These are phyloP conservation scores for Lepeophtheirus salmonis DNA, from an alignment of 1,140 invertebrate genomes.

Conservation along the genomic window DNA sequence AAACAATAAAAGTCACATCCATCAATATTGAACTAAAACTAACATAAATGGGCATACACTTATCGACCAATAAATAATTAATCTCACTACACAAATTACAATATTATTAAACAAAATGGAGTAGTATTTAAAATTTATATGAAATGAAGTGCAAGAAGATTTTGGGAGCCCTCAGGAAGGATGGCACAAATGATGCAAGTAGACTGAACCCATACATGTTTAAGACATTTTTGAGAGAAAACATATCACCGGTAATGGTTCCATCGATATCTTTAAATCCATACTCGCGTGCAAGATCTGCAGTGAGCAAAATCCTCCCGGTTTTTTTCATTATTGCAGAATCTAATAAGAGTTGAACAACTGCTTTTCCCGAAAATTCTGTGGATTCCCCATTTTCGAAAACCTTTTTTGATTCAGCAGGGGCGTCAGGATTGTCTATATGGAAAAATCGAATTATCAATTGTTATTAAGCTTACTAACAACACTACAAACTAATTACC, in stretches of 20 bases:
- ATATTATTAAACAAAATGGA: too few species aligned
- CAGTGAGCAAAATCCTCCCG: neutral
- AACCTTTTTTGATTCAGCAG: neutral
- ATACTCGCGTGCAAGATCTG: constrained; percentile 13
- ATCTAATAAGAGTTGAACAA: constrained; percentile 4
- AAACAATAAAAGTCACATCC: too few species aligned
- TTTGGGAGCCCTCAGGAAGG: neutral
- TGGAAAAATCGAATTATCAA: neutral
- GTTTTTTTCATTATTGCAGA: constrained; percentile 7
- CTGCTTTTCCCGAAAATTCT: constrained; percentile 11
- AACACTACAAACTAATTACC: neutral
- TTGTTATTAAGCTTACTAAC: neutral
- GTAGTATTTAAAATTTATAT: constrained; percentile 13
- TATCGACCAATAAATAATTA: too few species aligned
- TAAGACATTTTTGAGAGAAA: neutral
- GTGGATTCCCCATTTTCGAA: constrained; percentile 9
- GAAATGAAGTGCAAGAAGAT: neutral
- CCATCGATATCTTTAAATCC: constrained; percentile 15
- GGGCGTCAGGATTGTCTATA: neutral
- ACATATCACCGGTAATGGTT: neutral
- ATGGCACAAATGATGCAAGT: neutral
- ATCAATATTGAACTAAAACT: too few species aligned
- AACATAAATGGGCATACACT: too few species aligned
- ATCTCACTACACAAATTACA: too few species aligned
- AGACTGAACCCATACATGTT: neutral